Evolutionary conservation across 2,797 vertebrate genomes (phyloP).

Genomic region (Remorina albescens): DNA sequence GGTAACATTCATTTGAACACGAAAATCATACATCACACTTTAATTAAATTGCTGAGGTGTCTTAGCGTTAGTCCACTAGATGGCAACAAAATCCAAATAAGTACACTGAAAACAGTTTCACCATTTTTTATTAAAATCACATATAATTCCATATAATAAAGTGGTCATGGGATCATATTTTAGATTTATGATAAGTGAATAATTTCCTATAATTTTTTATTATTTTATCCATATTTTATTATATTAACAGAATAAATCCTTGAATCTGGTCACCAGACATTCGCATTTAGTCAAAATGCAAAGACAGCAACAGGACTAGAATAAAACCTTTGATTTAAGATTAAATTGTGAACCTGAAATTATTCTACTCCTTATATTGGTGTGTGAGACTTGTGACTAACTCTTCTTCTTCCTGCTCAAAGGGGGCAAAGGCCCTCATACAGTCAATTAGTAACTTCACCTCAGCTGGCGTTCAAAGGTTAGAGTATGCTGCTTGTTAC

Average conservation of each 20-base stretch:
- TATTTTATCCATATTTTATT: too few species aligned
- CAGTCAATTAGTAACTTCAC: constrained; percentile 77
- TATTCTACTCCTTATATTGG: neutral
- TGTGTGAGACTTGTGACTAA: neutral
- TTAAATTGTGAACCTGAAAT: neutral
- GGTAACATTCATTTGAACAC: neutral
- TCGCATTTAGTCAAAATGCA: neutral
- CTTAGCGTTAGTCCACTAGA: constrained; percentile 55
- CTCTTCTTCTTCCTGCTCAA: constrained; percentile 4
- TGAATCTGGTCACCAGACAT: neutral
- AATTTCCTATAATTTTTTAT: too few species aligned
- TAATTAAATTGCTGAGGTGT: neutral
- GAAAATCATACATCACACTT: neutral
- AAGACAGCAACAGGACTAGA: neutral
- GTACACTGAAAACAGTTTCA: neutral
- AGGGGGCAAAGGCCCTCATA: constrained; percentile 58
- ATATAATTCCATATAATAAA: neutral
- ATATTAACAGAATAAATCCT: too few species aligned
- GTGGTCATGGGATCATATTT: neutral
- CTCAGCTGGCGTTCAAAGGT: constrained; percentile 65
- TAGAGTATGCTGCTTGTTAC: constrained; percentile 26
- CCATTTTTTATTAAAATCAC: neutral
- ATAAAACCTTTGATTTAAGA: neutral
- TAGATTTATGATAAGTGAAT: neutral
- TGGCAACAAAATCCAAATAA: constrained; percentile 53